Evolutionary conservation across 2,113 vertebrate species (phyloP), one percentile per base, ranked within the genome.

Genomic region (Pterocles orientalis): DNA sequence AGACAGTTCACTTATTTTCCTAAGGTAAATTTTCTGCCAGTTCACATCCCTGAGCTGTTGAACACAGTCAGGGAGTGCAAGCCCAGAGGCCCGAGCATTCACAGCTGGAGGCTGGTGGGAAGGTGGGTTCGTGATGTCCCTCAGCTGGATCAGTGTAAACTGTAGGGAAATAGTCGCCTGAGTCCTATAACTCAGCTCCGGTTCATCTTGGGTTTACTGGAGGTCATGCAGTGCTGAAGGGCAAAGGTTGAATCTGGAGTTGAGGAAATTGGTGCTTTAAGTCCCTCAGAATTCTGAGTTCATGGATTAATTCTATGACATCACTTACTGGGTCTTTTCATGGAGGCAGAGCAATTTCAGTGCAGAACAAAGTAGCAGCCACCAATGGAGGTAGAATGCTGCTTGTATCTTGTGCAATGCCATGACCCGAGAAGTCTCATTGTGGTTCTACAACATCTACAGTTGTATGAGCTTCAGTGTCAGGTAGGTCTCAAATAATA

Each of bases 71-170:
- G 13, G 36, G 58, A 72, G 24, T 25, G 64, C 45, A 51, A 64
- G 39, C 11, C 34, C 2, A 0, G 48, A 51, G 25, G 12, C 0
- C 0, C 51, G 60, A 82, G 60, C 33, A 3, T 36, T 23, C 18
- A 7, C 0, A 2, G 60, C 58, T 53, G 60, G 43, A 56, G 47
- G 79, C 70, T 3, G 5, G 6, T 3, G 56, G 21, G 16, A 24
- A 29, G 61, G 43, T 70, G 56, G n/a, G 64, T 45, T 81, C 56
- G 48, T 41, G 68, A n/a, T 6, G 9, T 29, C 50, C 51, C n/a
- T 78, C 20, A 16, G 33, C 61, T 70, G 6, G 19, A 7, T 51
- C 3, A 0, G 0, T 39, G 31, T 50, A 9, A 82, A 41, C 53
- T 19, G 3, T 19, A 56, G 62, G 23, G 48, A 54, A 76, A 29